phyloP scores from a whole-genome alignment of 2,113 vertebrate genomes.

The Euleptes europaea region DNA sequence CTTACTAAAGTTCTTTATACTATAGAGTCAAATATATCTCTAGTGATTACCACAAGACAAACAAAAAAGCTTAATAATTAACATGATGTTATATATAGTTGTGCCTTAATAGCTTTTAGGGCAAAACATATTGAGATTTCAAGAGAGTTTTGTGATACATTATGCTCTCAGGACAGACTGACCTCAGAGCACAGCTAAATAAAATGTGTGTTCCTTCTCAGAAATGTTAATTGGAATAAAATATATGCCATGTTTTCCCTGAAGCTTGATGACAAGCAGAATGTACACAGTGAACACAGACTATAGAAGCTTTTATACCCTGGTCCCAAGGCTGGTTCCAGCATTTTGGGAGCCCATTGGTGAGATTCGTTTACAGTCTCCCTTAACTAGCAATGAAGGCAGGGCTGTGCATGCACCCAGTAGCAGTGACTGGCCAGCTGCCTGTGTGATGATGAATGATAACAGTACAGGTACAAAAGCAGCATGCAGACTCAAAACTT shows the following conservation, averaged over 20 bases:
- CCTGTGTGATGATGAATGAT: too few species aligned
- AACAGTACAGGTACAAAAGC: too few species aligned
- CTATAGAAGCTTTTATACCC: too few species aligned
- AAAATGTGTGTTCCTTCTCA: conserved; percentile 23
- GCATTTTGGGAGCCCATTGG: too few species aligned
- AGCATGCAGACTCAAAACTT: too few species aligned
- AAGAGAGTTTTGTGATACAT: conserved; percentile 7
- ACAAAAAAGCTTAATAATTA: not conserved
- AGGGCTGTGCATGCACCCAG: not conserved
- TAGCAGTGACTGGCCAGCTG: too few species aligned
- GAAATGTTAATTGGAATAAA: conserved; percentile 20
- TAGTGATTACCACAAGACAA: not conserved
- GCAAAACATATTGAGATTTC: not conserved
- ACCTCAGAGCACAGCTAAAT: conserved; percentile 3
- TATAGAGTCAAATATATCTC: not conserved
- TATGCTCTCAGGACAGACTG: not conserved
- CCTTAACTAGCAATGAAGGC: not conserved
- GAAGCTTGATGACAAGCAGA: conserved; percentile 17
- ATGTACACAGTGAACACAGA: not conserved
- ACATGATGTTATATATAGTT: not conserved
- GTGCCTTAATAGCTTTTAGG: conserved; percentile 1
- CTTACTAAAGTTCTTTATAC: conserved; percentile 54
- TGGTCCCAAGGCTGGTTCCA: too few species aligned
- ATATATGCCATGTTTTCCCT: conserved; percentile 1
- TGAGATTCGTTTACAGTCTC: not conserved